A percentile compares a stretch with the other conserved stretches of the same genome.
Evolutionary conservation across 2,797 vertebrate genomes (phyloP).

Genomic region (Enteromius argenteus): DNA sequence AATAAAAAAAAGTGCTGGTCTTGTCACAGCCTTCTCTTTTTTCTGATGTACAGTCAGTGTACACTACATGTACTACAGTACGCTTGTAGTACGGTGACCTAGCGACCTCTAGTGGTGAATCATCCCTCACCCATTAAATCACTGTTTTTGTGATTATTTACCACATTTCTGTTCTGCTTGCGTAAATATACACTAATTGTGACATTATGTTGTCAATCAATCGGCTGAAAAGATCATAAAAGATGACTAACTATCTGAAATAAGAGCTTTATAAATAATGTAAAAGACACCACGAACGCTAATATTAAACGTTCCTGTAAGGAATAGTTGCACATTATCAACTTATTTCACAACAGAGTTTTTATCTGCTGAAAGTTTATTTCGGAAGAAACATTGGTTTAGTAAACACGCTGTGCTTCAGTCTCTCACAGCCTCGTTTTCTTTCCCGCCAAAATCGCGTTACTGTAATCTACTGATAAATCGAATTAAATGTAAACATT

Average conservation of each 20-base stretch:
- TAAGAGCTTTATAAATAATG: too few species aligned
- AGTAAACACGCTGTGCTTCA: too few species aligned
- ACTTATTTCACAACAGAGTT: neutral
- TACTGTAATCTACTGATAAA: neutral
- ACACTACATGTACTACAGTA: neutral
- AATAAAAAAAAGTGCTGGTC: neutral
- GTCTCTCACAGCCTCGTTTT: neutral
- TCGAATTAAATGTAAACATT: neutral
- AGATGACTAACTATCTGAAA: neutral
- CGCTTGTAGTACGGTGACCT: neutral
- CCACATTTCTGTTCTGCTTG: neutral
- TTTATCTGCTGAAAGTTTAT: neutral
- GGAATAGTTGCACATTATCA: neutral
- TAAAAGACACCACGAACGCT: neutral
- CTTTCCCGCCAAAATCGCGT: neutral
- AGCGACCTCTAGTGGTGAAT: neutral
- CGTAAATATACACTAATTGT: neutral
- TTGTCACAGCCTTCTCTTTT: neutral
- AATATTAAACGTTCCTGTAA: neutral
- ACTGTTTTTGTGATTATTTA: neutral
- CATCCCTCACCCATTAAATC: neutral
- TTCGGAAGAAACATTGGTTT: neutral
- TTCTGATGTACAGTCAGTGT: neutral
- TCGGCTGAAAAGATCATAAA: neutral
- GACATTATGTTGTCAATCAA: neutral